Evolutionary conservation across 2,888 invertebrate genomes (phyloP).

Genomic region (Julus scandinavius): DNA sequence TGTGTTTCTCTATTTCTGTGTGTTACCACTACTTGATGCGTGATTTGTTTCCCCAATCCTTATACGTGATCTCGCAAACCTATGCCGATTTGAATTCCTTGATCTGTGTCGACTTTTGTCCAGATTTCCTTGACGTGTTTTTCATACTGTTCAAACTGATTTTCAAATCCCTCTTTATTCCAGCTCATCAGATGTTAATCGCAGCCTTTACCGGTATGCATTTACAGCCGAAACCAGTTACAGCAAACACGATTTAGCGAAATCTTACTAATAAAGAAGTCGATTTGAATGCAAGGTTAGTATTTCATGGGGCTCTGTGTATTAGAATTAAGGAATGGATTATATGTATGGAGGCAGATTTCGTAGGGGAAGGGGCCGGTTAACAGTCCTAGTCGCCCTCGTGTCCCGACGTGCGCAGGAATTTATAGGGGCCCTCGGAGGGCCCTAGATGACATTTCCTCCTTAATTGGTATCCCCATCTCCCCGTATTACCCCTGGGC

Average conservation of each 20-base stretch:
- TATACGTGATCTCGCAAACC: background rate
- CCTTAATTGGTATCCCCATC: too few relatives aligned
- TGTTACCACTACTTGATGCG: background rate
- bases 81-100: constrained; percentile 1
- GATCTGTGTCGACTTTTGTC: constrained; percentile 35
- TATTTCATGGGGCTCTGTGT: background rate
- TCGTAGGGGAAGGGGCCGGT: too few relatives aligned
- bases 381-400: too few relatives aligned
- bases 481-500: too few relatives aligned
- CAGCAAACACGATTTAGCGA: background rate
- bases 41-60: background rate
- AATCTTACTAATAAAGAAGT: too few relatives aligned
- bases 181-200: constrained; percentile 25
- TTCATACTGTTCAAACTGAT: constrained; percentile 28
- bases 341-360: too few relatives aligned
- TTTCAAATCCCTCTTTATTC: background rate
- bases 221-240: constrained; percentile 39
- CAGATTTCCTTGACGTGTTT: constrained; percentile 17
- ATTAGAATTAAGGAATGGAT: too few relatives aligned
- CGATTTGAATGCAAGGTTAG: background rate
- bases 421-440: too few relatives aligned
- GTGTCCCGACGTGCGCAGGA: too few relatives aligned
- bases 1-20: constrained; percentile 17
- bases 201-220: constrained; percentile 29
- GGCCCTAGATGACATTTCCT: too few relatives aligned